Conservation (phyloP, 1,140 invertebrate genomes). For the Hormaphis cornu region DNA sequence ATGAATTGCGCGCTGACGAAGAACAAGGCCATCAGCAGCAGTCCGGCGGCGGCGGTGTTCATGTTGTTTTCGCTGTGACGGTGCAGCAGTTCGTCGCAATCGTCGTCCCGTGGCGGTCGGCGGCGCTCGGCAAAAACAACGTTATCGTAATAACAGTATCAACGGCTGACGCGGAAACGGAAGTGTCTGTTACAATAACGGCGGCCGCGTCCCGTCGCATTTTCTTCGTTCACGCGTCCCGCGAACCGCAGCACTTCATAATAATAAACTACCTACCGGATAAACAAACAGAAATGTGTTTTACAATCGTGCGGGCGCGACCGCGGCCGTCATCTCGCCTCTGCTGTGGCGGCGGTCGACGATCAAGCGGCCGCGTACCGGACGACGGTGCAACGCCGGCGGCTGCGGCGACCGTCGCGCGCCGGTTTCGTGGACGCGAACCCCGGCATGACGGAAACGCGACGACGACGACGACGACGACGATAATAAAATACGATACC, state of each 20-base stretch:
- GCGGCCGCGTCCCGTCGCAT: constrained; percentile 10
- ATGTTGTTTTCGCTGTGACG: constrained; percentile 17
- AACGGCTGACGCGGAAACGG: too few relatives aligned
- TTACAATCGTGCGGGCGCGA: background rate
- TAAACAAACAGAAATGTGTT: too few relatives aligned
- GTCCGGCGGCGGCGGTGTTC: background rate
- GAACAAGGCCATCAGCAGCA: constrained; percentile 26
- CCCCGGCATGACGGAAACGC: background rate
- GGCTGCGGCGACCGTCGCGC: background rate
- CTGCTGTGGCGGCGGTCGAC: background rate
- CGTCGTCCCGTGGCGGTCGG: background rate
- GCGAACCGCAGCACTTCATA: constrained; percentile 20
- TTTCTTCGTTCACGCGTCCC: constrained; percentile 21
- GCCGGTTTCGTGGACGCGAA: background rate
- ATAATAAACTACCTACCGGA: too few relatives aligned
- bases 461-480: background rate
- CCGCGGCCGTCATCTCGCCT: background rate
- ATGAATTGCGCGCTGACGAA: constrained; percentile 12
- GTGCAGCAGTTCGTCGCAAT: background rate
- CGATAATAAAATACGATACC: too few relatives aligned
- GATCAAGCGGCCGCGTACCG: background rate
- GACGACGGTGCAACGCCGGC: background rate
- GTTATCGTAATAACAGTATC: background rate
- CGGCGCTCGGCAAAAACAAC: background rate
- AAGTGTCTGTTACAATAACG: background rate